Evolutionary conservation across 64 coral and sea anemone genomes (phyloP).

Genomic region (Orbicella faveolata): DNA sequence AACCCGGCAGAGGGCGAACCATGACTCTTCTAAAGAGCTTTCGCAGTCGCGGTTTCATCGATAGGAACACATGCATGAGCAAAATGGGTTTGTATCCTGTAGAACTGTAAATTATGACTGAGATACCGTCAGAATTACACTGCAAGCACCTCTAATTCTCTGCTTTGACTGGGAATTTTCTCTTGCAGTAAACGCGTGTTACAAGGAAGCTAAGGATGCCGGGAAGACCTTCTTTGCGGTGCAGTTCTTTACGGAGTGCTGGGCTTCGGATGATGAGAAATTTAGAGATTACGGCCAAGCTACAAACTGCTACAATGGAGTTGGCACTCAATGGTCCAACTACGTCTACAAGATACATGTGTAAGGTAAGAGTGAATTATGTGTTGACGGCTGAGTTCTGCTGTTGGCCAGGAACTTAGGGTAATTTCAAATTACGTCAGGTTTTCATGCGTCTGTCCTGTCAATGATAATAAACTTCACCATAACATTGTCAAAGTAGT

Average conservation of each 20-base stretch:
- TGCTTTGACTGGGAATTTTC: background rate
- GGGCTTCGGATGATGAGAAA: slow-evolving; percentile 57
- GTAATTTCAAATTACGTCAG: too few species aligned
- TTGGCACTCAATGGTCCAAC: slow-evolving; percentile 49
- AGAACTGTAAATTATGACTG: too few species aligned
- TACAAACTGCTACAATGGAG: slow-evolving; percentile 62
- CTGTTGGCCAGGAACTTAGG: too few species aligned
- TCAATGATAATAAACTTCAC: too few species aligned
- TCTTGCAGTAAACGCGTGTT: slow-evolving; percentile 62
- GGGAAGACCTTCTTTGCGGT: slow-evolving; percentile 67
- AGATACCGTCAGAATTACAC: too few species aligned
- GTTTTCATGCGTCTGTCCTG: too few species aligned
- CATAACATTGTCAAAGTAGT: too few species aligned
- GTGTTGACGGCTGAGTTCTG: too few species aligned
- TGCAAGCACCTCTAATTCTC: background rate
- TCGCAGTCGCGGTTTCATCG: background rate
- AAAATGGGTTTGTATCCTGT: slow-evolving; percentile 55
- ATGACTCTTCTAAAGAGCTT: slow-evolving; percentile 65
- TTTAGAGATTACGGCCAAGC: slow-evolving; percentile 49
- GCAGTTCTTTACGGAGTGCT: slow-evolving; percentile 90
- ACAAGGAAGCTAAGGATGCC: slow-evolving; percentile 52
- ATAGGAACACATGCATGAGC: slow-evolving; percentile 58
- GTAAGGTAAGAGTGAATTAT: background rate
- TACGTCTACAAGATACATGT: slow-evolving; percentile 75
- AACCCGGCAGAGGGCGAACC: background rate